Percentiles rank a stretch among this genome's conserved stretches.
These are phyloP conservation scores for Xiphophorus birchmanni DNA, from an alignment of 2,797 vertebrate genomes.

Conservation along the genomic window DNA sequence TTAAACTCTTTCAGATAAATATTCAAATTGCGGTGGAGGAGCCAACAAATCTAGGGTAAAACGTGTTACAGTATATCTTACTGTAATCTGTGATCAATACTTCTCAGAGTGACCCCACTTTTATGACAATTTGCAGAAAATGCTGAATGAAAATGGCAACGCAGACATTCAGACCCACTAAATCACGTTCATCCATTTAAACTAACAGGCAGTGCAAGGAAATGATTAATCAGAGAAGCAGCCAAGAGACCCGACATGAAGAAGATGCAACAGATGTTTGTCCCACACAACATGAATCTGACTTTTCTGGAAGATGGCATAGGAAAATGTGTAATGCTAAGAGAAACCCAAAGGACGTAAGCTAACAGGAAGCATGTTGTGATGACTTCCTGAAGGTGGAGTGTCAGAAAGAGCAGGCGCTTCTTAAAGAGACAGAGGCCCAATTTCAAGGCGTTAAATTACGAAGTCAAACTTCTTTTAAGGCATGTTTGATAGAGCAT, in stretches of 20 bases:
- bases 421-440: too few relatives aligned
- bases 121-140: background rate
- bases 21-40: background rate
- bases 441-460: too few relatives aligned
- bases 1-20: background rate
- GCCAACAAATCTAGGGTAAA: background rate
- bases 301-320: background rate
- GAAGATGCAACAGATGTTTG: too few relatives aligned
- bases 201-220: background rate
- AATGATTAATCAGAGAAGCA: too few relatives aligned
- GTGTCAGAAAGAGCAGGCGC: too few relatives aligned
- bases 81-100: background rate
- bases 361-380: background rate
- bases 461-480: too few relatives aligned
- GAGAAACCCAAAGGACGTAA: background rate
- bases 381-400: too few relatives aligned
- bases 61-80: too few relatives aligned
- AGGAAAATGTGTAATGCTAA: background rate
- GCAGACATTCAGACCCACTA: background rate
- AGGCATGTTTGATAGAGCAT: too few relatives aligned
- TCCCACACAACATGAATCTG: too few relatives aligned
- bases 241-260: too few relatives aligned
- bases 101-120: background rate
- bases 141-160: background rate
- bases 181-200: too few relatives aligned